Conservation (phyloP, 1,140 invertebrate species). For the Globodera rostochiensis region DNA sequence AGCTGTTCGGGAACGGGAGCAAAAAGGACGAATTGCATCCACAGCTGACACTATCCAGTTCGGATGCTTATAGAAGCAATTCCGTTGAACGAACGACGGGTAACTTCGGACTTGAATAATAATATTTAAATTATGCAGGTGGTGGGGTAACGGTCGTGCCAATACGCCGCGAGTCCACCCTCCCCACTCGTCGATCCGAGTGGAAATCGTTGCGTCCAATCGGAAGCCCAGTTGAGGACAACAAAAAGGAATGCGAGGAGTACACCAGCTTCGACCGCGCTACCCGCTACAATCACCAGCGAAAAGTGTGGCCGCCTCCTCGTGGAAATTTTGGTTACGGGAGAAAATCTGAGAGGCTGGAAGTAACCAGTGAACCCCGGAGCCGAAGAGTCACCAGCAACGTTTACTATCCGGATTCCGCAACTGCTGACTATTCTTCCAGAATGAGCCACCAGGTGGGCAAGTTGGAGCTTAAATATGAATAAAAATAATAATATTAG, state of each 20-base stretch:
- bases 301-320: neutral
- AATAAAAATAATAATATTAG: neutral
- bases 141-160: conserved; percentile 15
- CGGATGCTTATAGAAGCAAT: conserved; percentile 18
- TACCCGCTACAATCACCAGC: neutral
- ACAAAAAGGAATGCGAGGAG: conserved; percentile 1
- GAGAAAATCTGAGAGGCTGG: neutral
- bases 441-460: conserved; percentile 1
- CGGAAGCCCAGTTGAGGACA: conserved; percentile 7
- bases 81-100: conserved; percentile 24
- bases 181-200: conserved; percentile 20
- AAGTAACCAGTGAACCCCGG: neutral
- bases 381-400: neutral
- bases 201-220: conserved; percentile 6
- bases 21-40: neutral
- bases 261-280: conserved; percentile 7
- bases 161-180: conserved; percentile 22
- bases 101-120: neutral
- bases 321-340: neutral
- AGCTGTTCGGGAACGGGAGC: neutral
- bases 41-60: neutral
- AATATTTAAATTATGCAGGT: neutral
- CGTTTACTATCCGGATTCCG: conserved; percentile 1
- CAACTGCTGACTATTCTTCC: neutral
- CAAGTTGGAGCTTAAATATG: neutral